These are phyloP conservation scores for Melanaphis sacchari DNA, from an alignment of 1,140 invertebrate species.

Conservation along the genomic window DNA sequence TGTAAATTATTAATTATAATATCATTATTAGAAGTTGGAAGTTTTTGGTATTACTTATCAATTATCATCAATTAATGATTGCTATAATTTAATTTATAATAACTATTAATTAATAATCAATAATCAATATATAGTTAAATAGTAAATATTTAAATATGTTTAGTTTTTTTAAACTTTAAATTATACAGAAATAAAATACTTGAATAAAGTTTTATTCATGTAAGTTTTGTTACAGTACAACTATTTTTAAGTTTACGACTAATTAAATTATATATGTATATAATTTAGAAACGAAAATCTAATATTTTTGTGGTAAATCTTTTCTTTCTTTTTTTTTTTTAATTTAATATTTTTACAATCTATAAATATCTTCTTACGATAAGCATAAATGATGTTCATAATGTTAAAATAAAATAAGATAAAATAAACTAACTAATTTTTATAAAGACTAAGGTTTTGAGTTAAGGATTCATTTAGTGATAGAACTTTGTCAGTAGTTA, in stretches of 20 bases:
- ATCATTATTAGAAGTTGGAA: not conserved
- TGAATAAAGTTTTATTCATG: not conserved
- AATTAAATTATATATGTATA: not conserved
- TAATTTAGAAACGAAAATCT: not conserved
- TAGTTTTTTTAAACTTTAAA: not conserved
- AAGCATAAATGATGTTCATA: too few species aligned
- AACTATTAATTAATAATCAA: not conserved
- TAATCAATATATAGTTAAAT: not conserved
- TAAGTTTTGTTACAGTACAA: not conserved
- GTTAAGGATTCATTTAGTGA: too few species aligned
- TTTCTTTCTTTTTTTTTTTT: too few species aligned
- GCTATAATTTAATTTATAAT: not conserved
- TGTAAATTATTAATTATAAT: not conserved
- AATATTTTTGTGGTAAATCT: not conserved
- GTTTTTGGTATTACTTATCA: not conserved
- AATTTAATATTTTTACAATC: too few species aligned
- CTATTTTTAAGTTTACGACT: not conserved
- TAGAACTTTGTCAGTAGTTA: too few species aligned
- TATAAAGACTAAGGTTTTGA: too few species aligned
- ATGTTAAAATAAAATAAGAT: too few species aligned
- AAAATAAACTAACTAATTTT: too few species aligned
- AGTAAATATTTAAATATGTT: not conserved
- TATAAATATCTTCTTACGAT: too few species aligned
- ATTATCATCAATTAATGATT: not conserved
- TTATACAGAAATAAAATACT: not conserved